phyloP scores from a whole-genome alignment of 2,113 vertebrate genomes.

The Psophia crepitans region DNA sequence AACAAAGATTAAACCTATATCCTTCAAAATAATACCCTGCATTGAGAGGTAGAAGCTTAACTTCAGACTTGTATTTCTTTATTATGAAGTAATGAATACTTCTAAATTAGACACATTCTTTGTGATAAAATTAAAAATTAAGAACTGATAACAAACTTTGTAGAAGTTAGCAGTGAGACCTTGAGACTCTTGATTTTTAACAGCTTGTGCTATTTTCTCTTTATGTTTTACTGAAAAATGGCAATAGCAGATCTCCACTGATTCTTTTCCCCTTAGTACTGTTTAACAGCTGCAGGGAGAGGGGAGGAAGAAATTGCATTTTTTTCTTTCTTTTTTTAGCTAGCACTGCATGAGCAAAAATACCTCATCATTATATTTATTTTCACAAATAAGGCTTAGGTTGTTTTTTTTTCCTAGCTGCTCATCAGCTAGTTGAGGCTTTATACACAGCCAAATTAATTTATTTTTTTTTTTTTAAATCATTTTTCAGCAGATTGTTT shows the following conservation, averaged over 20 bases:
- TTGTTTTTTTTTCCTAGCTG: accelerated
- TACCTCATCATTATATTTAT: background rate
- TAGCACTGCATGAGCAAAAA: background rate
- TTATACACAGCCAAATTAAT: background rate
- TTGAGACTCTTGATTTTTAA: background rate
- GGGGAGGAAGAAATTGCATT: background rate
- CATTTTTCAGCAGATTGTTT: background rate
- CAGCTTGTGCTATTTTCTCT: background rate
- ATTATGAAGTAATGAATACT: background rate
- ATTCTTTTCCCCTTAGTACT: background rate
- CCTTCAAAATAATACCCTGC: background rate
- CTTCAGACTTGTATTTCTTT: background rate
- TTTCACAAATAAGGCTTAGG: background rate
- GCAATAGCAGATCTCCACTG: background rate
- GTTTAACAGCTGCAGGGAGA: background rate
- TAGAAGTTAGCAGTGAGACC: background rate
- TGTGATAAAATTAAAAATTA: background rate
- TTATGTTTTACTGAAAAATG: background rate
- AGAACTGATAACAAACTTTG: background rate
- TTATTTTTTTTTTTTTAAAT: background rate
- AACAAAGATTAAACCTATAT: background rate
- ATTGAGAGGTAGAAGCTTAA: background rate
- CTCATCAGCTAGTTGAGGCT: background rate
- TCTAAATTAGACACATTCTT: background rate
- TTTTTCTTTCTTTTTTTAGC: background rate